Evolutionary conservation across 2,797 vertebrate genomes (phyloP), one percentile per base, ranked within the genome.

Genomic region (Rhabdomys pumilio): DNA sequence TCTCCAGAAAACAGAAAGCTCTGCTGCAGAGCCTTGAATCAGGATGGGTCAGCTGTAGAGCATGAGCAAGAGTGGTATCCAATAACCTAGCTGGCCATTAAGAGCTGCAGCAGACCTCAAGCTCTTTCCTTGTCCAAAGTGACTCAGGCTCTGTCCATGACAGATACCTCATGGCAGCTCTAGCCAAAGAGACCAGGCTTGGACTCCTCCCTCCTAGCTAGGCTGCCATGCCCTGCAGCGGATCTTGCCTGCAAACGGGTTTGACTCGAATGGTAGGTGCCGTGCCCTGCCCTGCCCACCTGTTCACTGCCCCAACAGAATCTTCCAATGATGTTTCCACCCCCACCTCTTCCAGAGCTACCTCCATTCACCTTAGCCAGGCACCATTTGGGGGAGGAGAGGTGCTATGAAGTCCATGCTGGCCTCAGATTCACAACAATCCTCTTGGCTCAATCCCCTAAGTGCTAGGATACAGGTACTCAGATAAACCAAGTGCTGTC

Each of bases 221-320:
- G 85, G 41, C 93, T 94, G 96, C 97, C 97, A 96, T 96, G 96
- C 91, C 95, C 95, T 89, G 91, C 76, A 96, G 87, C 76, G 41
- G 89, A 93, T 96, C 96, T 96, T 79, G 67, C 93, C 88, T 95
- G 63, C 65, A 94, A 97, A 98, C 96, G 79, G 53, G 97, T 98
- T 98, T 96, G 93, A 97, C 97, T 98, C 2, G 97, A 95, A 97
- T 3, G 44, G 97, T 95, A 44, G 94, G 84, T 95, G 81, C 95
- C 84, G 63, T 88, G 44, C 92, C 93, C 79, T 95, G 41, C 90
- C 93, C 81, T 96, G 91, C 97, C 96, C 82, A 90, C 90, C 85
- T 57, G 88, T 82, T 95, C 94, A 65, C 59, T 96, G 85, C 55
- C 90, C 88, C 61, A 41, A 47, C 44, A 93, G 87, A 96, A 86